Percentiles rank a stretch among this genome's conserved stretches.
These are phyloP conservation scores for Leucoptera coffeella DNA, from an alignment of 2,888 invertebrate genomes.

Conservation along the genomic window DNA sequence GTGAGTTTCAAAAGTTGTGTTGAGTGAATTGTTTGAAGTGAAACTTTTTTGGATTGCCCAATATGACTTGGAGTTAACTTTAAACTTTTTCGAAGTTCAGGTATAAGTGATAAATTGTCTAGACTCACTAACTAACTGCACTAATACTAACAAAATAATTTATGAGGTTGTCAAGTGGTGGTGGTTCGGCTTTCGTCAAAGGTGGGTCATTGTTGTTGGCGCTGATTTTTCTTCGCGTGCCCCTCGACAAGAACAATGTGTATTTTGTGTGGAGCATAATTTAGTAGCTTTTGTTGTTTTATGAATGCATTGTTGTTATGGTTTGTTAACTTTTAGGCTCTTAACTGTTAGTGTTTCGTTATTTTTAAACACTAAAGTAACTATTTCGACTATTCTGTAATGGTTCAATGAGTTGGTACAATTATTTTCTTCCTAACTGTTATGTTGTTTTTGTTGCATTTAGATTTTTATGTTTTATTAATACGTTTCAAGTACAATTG, in stretches of 20 bases:
- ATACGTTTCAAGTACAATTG: too few species aligned
- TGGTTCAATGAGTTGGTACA: too few species aligned
- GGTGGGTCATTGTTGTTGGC: conserved; percentile 10
- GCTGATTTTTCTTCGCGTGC: conserved; percentile 2
- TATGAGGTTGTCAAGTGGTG: too few species aligned
- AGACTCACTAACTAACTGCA: conserved; percentile 2
- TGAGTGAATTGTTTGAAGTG: conserved; percentile 1
- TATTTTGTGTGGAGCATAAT: conserved; percentile 3
- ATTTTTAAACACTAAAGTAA: too few species aligned
- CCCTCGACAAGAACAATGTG: too few species aligned
- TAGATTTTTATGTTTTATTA: too few species aligned
- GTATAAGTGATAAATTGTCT: conserved; percentile 10
- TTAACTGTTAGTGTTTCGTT: too few species aligned
- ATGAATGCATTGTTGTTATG: conserved; percentile 2
- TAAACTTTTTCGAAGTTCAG: too few species aligned
- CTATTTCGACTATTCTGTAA: too few species aligned
- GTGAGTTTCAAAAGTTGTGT: conserved; percentile 1
- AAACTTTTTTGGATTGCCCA: conserved; percentile 2
- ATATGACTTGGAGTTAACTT: conserved; percentile 1
- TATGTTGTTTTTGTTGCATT: too few species aligned
- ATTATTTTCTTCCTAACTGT: too few species aligned
- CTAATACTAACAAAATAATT: conserved; percentile 10
- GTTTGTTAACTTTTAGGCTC: too few species aligned
- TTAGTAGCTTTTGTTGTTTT: conserved; percentile 1
- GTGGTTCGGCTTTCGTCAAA: conserved; percentile 17